Evolutionary conservation across 2,797 vertebrate species (phyloP).

Genomic region (Rhinogobio ventralis): DNA sequence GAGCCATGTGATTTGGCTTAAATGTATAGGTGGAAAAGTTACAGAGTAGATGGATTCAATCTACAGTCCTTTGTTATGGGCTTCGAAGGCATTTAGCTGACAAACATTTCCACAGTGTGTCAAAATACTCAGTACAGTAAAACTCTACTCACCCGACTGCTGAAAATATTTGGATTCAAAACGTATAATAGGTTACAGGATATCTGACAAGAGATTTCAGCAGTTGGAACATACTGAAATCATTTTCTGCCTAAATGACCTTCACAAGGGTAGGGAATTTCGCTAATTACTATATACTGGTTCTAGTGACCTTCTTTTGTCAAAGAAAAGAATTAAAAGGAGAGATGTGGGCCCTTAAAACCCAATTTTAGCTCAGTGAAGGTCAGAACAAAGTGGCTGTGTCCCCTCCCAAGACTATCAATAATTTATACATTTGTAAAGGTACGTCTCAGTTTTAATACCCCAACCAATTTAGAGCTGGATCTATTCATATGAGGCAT

Average conservation of each 20-base stretch:
- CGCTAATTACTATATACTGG: slow-evolving; percentile 54
- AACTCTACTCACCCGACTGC: slow-evolving; percentile 8
- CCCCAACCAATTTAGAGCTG: slow-evolving; percentile 57
- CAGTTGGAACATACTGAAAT: slow-evolving; percentile 30
- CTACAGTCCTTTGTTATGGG: background rate
- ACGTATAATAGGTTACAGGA: background rate
- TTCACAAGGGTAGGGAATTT: slow-evolving; percentile 53
- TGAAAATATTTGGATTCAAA: slow-evolving; percentile 7
- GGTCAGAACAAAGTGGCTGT: slow-evolving; percentile 59
- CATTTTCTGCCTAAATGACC: slow-evolving; percentile 47
- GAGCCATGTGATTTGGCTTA: slow-evolving; percentile 23
- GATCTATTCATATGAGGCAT: slow-evolving; percentile 47
- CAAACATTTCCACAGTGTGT: slow-evolving; percentile 16
- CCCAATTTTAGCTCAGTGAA: slow-evolving; percentile 62
- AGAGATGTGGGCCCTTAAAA: slow-evolving; percentile 56
- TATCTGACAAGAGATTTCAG: slow-evolving; percentile 13
- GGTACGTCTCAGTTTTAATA: slow-evolving; percentile 61
- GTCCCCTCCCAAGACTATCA: slow-evolving; percentile 61
- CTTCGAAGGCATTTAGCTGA: slow-evolving; percentile 6
- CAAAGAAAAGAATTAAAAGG: slow-evolving; percentile 53
- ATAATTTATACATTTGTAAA: slow-evolving; percentile 66
- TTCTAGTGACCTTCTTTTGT: slow-evolving; percentile 59
- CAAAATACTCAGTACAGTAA: slow-evolving; percentile 18
- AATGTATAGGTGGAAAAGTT: slow-evolving; percentile 23
- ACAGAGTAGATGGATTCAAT: background rate